These are phyloP conservation scores for Corvus hawaiiensis DNA, from an alignment of 2,113 vertebrate species.

Conservation along the genomic window DNA sequence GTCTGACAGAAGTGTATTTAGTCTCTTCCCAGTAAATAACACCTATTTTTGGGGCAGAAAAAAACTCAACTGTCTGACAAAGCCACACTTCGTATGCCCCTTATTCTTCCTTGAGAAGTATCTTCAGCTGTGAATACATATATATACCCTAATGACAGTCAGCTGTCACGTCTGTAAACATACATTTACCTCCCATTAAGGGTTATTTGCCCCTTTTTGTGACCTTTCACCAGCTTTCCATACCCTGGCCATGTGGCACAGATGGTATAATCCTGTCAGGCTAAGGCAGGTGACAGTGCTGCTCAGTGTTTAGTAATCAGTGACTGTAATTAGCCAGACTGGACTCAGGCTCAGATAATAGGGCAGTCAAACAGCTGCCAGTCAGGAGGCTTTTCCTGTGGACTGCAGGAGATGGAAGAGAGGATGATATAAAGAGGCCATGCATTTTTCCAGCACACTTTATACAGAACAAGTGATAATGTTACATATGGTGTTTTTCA, in stretches of 20 bases:
- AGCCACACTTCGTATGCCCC: background rate
- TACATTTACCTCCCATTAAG: slow-evolving; percentile 74
- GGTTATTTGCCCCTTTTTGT: slow-evolving; percentile 67
- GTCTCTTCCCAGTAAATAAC: background rate
- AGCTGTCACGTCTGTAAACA: slow-evolving; percentile 78
- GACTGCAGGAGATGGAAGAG: background rate
- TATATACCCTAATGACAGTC: slow-evolving; percentile 65
- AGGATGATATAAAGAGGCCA: background rate
- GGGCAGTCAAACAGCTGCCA: slow-evolving; percentile 85
- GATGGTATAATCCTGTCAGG: slow-evolving; percentile 87
- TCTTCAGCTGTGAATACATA: slow-evolving; percentile 54
- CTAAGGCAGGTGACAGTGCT: slow-evolving; percentile 82
- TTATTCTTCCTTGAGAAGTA: slow-evolving; percentile 47
- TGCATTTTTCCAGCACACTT: background rate
- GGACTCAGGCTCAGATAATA: slow-evolving; percentile 77
- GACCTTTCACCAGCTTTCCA: slow-evolving; percentile 71
- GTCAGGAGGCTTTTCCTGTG: slow-evolving; percentile 69
- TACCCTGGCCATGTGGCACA: slow-evolving; percentile 81
- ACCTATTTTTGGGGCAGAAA: background rate
- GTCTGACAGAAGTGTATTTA: background rate
- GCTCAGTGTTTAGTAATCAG: slow-evolving; percentile 83
- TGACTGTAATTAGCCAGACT: slow-evolving; percentile 88
- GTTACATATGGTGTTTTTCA: background rate
- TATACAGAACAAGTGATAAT: background rate
- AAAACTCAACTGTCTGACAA: background rate